Conservation (phyloP, 1,140 invertebrate genomes). For the Orius insidiosus region DNA sequence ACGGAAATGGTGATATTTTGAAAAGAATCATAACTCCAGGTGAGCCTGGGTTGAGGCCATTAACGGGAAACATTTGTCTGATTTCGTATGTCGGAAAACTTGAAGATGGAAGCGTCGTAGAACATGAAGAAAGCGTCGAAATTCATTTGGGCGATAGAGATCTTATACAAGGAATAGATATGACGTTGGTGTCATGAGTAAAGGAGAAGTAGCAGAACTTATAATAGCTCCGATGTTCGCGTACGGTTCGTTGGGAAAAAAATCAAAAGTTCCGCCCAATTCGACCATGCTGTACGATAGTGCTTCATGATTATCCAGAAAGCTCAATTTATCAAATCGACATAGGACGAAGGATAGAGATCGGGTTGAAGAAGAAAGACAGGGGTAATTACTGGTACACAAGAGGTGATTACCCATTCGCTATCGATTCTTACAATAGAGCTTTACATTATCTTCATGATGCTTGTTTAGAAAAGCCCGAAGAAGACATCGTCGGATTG, state of each 20-base stretch:
- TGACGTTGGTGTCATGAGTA: slow-evolving; percentile 69
- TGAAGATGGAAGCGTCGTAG: slow-evolving; percentile 44
- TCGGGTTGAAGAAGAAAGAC: slow-evolving; percentile 49
- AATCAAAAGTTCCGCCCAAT: slow-evolving; percentile 44
- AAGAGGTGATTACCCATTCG: slow-evolving; percentile 52
- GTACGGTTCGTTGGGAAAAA: slow-evolving; percentile 47
- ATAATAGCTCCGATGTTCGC: slow-evolving; percentile 54
- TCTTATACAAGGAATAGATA: slow-evolving; percentile 63
- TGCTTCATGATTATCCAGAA: slow-evolving; percentile 46
- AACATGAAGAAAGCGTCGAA: slow-evolving; percentile 40
- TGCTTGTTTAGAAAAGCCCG: slow-evolving; percentile 16
- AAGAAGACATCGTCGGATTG: slow-evolving; percentile 36
- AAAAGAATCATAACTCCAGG: slow-evolving; percentile 50
- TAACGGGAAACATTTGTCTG: slow-evolving; percentile 46
- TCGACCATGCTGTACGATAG: slow-evolving; percentile 43
- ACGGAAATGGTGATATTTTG: slow-evolving; percentile 48
- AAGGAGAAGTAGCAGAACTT: slow-evolving; percentile 52
- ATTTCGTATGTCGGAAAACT: slow-evolving; percentile 47
- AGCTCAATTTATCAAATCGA: slow-evolving; percentile 42
- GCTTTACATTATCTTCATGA: slow-evolving; percentile 67
- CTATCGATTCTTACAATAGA: slow-evolving; percentile 67
- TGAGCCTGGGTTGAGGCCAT: slow-evolving; percentile 37
- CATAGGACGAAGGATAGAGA: slow-evolving; percentile 40
- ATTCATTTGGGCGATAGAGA: slow-evolving; percentile 68
- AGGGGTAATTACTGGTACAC: slow-evolving; percentile 78